Evolutionary conservation across 2,888 invertebrate genomes (phyloP).

Genomic region (Iphiclides podalirius): DNA sequence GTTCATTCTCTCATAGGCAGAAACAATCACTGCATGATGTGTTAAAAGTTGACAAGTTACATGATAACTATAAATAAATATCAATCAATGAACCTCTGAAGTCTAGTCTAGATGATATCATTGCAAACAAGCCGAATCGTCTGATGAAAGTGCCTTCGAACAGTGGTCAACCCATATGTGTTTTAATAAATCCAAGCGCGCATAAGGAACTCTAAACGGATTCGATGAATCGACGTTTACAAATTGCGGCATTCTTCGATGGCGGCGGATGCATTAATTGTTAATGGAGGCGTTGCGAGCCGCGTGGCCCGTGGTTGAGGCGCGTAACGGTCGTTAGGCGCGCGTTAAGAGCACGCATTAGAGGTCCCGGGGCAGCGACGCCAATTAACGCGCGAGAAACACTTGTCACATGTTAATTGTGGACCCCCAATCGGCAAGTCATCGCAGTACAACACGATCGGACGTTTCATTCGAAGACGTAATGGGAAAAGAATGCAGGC

Average conservation of each 20-base stretch:
- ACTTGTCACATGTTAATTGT: constrained; percentile 7
- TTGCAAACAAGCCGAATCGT: no score
- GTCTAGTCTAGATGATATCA: no score
- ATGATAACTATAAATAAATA: no score
- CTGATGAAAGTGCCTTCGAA: no score
- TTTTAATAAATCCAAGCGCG: no score
- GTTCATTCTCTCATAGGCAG: no score
- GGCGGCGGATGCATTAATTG: constrained; percentile 16
- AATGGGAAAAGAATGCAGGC: no score
- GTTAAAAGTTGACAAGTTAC: no score
- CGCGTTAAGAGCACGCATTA: neutral
- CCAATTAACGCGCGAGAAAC: constrained; percentile 9
- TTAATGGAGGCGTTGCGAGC: constrained; percentile 7
- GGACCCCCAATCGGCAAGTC: neutral
- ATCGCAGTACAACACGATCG: neutral
- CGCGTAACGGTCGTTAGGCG: neutral
- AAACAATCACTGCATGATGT: no score
- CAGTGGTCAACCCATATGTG: no score
- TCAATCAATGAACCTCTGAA: no score
- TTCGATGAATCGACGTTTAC: constrained; percentile 6
- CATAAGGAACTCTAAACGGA: neutral
- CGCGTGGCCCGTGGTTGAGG: neutral
- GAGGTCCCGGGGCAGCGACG: neutral
- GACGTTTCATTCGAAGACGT: no score
- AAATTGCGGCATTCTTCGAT: neutral